These are phyloP conservation scores for Drosophila eohydei DNA, from an alignment of 2,888 invertebrate genomes.

Conservation along the genomic window DNA sequence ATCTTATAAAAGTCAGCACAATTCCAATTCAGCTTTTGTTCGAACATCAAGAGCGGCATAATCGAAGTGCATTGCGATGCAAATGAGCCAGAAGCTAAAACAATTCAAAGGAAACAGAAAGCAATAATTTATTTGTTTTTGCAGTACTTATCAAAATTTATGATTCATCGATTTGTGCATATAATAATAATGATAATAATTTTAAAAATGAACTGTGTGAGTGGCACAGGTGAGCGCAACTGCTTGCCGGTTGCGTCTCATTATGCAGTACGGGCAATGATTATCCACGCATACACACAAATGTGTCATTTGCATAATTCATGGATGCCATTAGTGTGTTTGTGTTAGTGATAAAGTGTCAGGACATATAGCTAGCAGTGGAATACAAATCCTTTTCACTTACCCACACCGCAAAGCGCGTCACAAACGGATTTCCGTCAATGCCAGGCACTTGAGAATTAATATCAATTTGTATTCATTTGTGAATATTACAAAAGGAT, in stretches of 20 bases:
- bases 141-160: conserved; percentile 58
- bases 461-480: conserved; percentile 79
- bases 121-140: conserved; percentile 54
- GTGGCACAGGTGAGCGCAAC: conserved; percentile 31
- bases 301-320: conserved; percentile 71
- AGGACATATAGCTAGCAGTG: conserved; percentile 9
- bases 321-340: conserved; percentile 52
- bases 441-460: conserved; percentile 70
- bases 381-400: conserved; percentile 57
- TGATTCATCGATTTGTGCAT: conserved; percentile 67
- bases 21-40: not conserved
- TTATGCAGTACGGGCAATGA: conserved; percentile 34
- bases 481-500: conserved; percentile 79
- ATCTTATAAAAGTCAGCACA: not conserved
- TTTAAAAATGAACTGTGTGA: conserved; percentile 7
- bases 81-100: conserved; percentile 21
- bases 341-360: conserved; percentile 28
- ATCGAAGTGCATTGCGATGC: conserved; percentile 8
- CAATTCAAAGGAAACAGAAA: conserved; percentile 43
- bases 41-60: conserved; percentile 1
- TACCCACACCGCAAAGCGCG: conserved; percentile 29
- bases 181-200: conserved; percentile 4
- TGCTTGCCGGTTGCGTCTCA: conserved; percentile 7
- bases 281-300: conserved; percentile 26
- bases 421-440: conserved; percentile 68